A percentile compares a stretch with the other conserved stretches of the same genome.
Conservation (phyloP, 2,113 vertebrate genomes). For the Microcebus lehilahytsara region DNA sequence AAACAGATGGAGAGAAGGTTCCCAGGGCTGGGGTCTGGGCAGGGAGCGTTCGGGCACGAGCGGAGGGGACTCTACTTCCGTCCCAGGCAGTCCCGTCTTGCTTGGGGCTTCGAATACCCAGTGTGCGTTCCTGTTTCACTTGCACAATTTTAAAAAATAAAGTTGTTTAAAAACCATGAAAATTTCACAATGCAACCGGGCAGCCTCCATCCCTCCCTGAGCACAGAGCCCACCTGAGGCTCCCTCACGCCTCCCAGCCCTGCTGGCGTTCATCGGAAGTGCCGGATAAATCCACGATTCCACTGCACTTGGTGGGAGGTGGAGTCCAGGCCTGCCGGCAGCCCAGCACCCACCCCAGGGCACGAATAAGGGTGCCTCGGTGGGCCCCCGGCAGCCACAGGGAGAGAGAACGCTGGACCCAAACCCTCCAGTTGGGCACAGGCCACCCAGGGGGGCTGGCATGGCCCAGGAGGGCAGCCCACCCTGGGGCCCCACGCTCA, state of each 20-base stretch:
- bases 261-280: not conserved
- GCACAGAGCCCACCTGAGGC: not conserved
- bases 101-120: not conserved
- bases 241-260: not conserved
- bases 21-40: not conserved
- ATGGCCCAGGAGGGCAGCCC: no score
- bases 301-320: not conserved
- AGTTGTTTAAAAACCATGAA: not conserved
- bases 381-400: not conserved
- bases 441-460: no score
- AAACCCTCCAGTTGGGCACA: not conserved
- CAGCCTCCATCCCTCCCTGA: not conserved
- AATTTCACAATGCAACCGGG: not conserved
- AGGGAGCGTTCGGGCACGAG: no score
- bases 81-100: not conserved
- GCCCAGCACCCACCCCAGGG: not conserved
- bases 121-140: not conserved
- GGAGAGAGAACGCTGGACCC: not conserved
- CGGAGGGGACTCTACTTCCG: fast-evolving
- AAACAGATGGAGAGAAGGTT: not conserved
- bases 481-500: no score
- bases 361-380: no score
- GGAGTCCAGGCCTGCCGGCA: not conserved
- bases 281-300: fast-evolving
- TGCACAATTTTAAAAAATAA: not conserved